Conservation (phyloP, 2,888 invertebrate species). For the Allacma fusca region DNA sequence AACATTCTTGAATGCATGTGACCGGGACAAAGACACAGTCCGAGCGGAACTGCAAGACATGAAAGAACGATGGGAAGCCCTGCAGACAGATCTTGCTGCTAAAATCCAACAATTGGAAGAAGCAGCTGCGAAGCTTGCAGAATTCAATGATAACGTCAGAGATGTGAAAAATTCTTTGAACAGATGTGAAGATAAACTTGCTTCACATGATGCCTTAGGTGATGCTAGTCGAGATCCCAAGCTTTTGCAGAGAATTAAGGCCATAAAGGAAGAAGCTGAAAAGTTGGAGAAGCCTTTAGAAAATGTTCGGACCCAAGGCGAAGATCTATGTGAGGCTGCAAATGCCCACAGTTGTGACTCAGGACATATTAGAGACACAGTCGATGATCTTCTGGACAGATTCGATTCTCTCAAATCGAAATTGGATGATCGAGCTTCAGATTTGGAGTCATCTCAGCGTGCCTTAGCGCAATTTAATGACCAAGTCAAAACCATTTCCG, state of each 20-base stretch:
- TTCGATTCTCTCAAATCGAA: slow-evolving; percentile 79
- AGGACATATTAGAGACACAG: slow-evolving; percentile 78
- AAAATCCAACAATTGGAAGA: slow-evolving; percentile 82
- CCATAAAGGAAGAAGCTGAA: slow-evolving; percentile 80
- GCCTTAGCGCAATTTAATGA: slow-evolving; percentile 88
- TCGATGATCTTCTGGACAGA: slow-evolving; percentile 78
- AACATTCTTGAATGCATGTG: slow-evolving; percentile 85
- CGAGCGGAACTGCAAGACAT: slow-evolving; percentile 81
- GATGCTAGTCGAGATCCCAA: slow-evolving; percentile 82
- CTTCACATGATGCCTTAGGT: slow-evolving; percentile 76
- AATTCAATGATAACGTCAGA: slow-evolving; percentile 70
- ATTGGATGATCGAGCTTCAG: slow-evolving; percentile 79
- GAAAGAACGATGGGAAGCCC: slow-evolving; percentile 88
- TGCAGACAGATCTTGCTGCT: slow-evolving; percentile 83
- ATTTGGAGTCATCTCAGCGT: slow-evolving; percentile 84
- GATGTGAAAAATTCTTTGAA: slow-evolving; percentile 85
- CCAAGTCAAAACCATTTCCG: slow-evolving; percentile 79
- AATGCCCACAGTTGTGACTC: slow-evolving; percentile 78
- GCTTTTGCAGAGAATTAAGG: slow-evolving; percentile 83
- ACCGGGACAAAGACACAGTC: slow-evolving; percentile 89
- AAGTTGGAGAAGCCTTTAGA: slow-evolving; percentile 79
- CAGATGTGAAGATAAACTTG: slow-evolving; percentile 86
- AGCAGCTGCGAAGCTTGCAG: slow-evolving; percentile 70
- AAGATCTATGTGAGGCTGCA: slow-evolving; percentile 79
- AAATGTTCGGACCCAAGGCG: slow-evolving; percentile 73